phyloP scores from a whole-genome alignment of 2,113 vertebrate genomes.

The Thamnophis sirtalis region DNA sequence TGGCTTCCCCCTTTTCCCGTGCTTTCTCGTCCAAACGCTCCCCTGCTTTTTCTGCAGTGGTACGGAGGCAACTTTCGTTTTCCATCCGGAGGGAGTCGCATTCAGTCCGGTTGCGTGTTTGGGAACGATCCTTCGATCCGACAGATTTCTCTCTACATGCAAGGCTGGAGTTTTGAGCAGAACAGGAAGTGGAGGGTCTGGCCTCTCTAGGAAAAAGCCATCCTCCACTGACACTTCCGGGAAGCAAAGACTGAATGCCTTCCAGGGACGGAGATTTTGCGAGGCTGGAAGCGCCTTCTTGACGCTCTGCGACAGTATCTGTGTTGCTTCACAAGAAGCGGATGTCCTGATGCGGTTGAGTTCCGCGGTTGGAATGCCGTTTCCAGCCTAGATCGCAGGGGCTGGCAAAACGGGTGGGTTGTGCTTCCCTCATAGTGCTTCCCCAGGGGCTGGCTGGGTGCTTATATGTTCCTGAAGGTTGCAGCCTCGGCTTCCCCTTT shows the following conservation, averaged over 20 bases:
- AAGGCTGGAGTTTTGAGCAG: background rate
- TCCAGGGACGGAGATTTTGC: background rate
- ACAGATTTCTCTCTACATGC: background rate
- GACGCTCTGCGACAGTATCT: background rate
- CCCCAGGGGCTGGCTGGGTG: background rate
- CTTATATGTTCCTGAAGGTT: background rate
- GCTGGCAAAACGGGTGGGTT: background rate
- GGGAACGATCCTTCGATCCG: background rate
- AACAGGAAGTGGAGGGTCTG: background rate
- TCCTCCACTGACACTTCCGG: background rate
- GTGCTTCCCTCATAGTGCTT: background rate
- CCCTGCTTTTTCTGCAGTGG: background rate
- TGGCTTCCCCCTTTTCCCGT: background rate
- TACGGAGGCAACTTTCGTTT: background rate
- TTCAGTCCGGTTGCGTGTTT: background rate
- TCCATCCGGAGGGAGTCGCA: background rate
- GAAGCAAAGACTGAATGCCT: background rate
- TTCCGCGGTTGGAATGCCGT: background rate
- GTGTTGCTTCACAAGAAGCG: background rate
- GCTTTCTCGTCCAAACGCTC: background rate
- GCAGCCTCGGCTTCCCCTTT: background rate
- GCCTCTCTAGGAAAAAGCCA: background rate
- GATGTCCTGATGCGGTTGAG: background rate
- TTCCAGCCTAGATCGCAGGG: background rate
- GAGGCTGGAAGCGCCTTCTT: background rate